Evolutionary conservation across 2,888 invertebrate species (phyloP).

Genomic region (Sinodicranocentrus sp.): DNA sequence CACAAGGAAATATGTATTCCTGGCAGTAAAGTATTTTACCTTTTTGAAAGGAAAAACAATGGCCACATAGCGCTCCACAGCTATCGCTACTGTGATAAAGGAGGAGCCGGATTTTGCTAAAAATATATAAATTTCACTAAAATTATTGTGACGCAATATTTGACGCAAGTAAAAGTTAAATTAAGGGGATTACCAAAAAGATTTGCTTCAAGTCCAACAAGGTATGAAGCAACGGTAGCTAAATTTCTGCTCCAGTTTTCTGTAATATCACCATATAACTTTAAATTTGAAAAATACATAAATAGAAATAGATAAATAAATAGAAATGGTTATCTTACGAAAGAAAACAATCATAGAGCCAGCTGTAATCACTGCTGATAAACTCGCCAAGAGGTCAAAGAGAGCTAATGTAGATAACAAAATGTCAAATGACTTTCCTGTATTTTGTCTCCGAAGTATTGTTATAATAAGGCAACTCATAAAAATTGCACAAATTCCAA

Average conservation of each 20-base stretch:
- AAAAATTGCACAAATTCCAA: constrained; percentile 42
- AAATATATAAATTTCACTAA: not conserved
- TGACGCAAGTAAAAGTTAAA: not conserved
- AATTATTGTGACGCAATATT: no score
- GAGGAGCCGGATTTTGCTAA: constrained; percentile 33
- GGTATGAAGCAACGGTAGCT: not conserved
- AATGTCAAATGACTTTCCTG: constrained; percentile 44
- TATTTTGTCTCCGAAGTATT: constrained; percentile 24
- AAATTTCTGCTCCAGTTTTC: constrained; percentile 45
- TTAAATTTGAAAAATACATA: not conserved
- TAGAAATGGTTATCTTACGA: no score
- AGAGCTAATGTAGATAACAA: constrained; percentile 33
- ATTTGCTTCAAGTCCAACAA: constrained; percentile 16
- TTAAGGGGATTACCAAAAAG: constrained; percentile 31
- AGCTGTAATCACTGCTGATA: constrained; percentile 8
- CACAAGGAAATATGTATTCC: constrained; percentile 19
- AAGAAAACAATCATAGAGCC: constrained; percentile 20
- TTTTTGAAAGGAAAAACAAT: constrained; percentile 9
- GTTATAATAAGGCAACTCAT: constrained; percentile 38
- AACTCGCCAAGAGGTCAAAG: constrained; percentile 30
- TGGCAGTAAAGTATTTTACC: constrained; percentile 18
- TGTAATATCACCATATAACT: not conserved
- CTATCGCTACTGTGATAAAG: constrained; percentile 48
- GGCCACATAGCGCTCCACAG: constrained; percentile 34
- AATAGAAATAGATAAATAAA: no score